Base-by-base conservation (phyloP, 2,113 vertebrate species). In the Scolopax mira region DNA sequence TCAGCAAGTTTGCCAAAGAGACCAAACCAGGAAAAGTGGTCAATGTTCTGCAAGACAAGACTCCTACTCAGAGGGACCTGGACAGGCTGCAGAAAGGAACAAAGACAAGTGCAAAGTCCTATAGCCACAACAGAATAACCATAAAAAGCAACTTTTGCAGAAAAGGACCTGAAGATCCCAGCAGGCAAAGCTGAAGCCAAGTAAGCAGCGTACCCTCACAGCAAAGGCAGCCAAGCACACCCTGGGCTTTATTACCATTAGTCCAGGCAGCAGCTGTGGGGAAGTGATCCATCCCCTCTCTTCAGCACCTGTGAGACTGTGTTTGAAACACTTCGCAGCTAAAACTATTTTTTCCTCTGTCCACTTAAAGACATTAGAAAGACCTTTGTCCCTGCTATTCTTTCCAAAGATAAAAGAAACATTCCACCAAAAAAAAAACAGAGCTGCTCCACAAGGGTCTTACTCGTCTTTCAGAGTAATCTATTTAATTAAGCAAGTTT, bases 151-250 rank as follows among this genome's bases (percentile, higher is more conserved):
- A 11, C 23, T 35, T 44, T 3, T 15, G 19, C 74, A 58, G 33
- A 25, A 9, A 52, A 66, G 18, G 6, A 14, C 27, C 19, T 52
- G 80, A 30, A 78, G 65, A 33, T 54, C 3, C 16, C 52, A 62
- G 58, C 41, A 75, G 51, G 12, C 10, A 30, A 2, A 2, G 16
- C 0, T 35, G 55, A 3, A 12, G 35, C 30, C 1, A 2, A 18
- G 28, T 25, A 28, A 17, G 13, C 49, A 13, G n/a, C 0, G 3
- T 2, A 2, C 23, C 2, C 2, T 17, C 4, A 0, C 0, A 35
- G 75, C 25, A 18, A 11, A 58, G 54, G 17, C 3, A 33, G 66
- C 44, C 1, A 7, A 35, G 71, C 71, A 17, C 13, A 24, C 18
- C 1, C 1, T 6, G 62, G 69, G 57, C 57, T 51, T 52, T 1